Base-by-base conservation (phyloP, 2,113 vertebrate genomes). In the Pseudopipra pipra region DNA sequence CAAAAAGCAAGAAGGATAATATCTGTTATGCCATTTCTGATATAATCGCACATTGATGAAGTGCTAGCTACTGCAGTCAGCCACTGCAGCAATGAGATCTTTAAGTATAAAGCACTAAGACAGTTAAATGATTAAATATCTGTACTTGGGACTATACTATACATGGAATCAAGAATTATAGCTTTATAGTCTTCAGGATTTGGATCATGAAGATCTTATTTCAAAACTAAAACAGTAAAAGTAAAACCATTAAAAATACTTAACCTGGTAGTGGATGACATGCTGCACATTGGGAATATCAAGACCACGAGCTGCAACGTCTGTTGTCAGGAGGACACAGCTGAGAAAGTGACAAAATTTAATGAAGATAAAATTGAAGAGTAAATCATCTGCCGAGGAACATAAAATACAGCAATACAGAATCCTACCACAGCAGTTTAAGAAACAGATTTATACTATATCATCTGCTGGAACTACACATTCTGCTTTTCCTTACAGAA, bases 221-320 rank as follows among this genome's bases (percentile, higher is more conserved):
- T 78, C 27, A 89, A 85, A 90, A 80, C 10, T 8, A 70, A 58
- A 87, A 66, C 1, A 61, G n/a, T 63, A 85, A 71, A 73, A 88
- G 14, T 2, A 72, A 62, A 92, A 83, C 31, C 6, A 83, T 59
- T 35, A 75, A 68, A 77, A 92, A 59, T 51, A 67, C 37, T 90
- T 72, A 95, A 99, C 99, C 98, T 99, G 99, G 97, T 99, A 99
- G 96, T 99, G 99, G 89, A 99, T 99, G 92, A 99, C 99, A 85
- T 99, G 99, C 76, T 99, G 98, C 41, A 99, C 98, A 25, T 99
- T 97, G 67, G 99, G 99, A 97, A 99, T 99, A 87, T 99, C 99
- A 79, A 99, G 98, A 58, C 99, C 99, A 95, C 99, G 98, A 86
- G 99, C 99, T 39, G 99, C 99, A 72, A 99, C 99, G 87, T 99